Conservation (phyloP, 2,888 invertebrate species). For the Epinotia demarniana region DNA sequence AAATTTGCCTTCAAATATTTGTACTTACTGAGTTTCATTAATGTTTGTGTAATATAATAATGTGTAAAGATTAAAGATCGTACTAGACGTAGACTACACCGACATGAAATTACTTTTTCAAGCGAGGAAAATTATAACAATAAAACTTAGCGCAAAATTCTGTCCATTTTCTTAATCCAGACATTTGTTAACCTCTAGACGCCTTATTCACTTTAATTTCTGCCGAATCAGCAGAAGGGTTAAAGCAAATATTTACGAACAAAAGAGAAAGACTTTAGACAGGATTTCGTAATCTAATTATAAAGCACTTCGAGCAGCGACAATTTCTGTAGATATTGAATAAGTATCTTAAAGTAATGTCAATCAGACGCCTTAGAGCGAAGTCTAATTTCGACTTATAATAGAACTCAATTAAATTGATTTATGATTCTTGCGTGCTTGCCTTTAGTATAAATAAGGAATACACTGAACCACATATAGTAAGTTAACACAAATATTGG, state of each 20-base stretch:
- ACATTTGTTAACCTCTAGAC: conserved; percentile 6
- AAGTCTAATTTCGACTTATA: conserved; percentile 2
- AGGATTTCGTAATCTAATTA: conserved; percentile 37
- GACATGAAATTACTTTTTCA: too few relatives aligned
- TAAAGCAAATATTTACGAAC: conserved; percentile 32
- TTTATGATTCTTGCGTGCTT: not conserved
- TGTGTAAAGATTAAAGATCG: not conserved
- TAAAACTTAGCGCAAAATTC: not conserved
- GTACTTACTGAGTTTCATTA: not conserved
- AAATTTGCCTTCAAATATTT: not conserved
- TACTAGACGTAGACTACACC: not conserved
- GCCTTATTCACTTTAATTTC: not conserved
- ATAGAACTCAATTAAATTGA: conserved; percentile 1
- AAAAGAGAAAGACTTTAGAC: conserved; percentile 24
- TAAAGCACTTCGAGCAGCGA: conserved; percentile 25
- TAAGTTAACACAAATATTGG: not conserved
- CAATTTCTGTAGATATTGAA: conserved; percentile 18
- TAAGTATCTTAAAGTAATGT: conserved; percentile 20
- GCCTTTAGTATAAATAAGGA: not conserved
- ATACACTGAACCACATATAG: not conserved
- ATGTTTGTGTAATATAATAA: not conserved
- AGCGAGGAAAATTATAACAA: not conserved
- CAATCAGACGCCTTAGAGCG: not conserved
- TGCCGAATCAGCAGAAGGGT: conserved; percentile 19
- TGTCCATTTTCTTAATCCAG: not conserved